phyloP scores from a whole-genome alignment of 2,113 vertebrate genomes.

The Rhinopomastus cyanomelas region DNA sequence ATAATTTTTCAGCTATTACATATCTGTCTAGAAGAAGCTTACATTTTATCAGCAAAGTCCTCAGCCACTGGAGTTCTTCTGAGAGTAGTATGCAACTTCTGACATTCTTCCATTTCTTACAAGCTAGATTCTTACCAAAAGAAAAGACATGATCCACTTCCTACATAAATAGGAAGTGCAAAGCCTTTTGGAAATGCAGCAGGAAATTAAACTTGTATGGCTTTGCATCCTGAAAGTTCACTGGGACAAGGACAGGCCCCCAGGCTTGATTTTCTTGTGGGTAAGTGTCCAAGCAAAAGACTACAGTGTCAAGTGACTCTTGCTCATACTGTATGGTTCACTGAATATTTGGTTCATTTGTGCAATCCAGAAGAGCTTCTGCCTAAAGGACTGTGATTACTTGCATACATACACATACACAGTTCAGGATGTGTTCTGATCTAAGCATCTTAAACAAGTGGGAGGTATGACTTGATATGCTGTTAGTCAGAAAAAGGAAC shows the following conservation, averaged over 20 bases:
- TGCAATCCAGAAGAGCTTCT: neutral
- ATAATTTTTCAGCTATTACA: neutral
- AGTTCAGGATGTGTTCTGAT: neutral
- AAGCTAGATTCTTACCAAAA: neutral
- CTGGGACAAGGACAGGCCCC: neutral
- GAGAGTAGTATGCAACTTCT: accelerated
- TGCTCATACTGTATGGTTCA: neutral
- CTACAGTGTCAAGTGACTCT: neutral
- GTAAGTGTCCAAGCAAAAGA: neutral
- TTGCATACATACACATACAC: neutral
- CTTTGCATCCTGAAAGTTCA: neutral
- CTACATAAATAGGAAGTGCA: neutral
- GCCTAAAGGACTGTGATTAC: neutral
- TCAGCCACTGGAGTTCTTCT: neutral
- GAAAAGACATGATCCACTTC: neutral
- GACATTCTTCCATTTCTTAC: neutral
- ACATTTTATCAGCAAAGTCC: neutral
- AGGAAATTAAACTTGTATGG: neutral
- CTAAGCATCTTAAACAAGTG: neutral
- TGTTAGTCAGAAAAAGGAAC: neutral
- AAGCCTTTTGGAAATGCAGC: neutral
- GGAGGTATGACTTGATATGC: neutral
- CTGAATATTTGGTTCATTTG: neutral
- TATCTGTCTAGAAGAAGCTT: neutral
- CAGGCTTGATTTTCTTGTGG: neutral